A percentile compares a stretch with the other conserved stretches of the same genome.
Evolutionary conservation across 2,797 vertebrate genomes (phyloP).

Genomic region (Sternarchorhynchus goeldii): DNA sequence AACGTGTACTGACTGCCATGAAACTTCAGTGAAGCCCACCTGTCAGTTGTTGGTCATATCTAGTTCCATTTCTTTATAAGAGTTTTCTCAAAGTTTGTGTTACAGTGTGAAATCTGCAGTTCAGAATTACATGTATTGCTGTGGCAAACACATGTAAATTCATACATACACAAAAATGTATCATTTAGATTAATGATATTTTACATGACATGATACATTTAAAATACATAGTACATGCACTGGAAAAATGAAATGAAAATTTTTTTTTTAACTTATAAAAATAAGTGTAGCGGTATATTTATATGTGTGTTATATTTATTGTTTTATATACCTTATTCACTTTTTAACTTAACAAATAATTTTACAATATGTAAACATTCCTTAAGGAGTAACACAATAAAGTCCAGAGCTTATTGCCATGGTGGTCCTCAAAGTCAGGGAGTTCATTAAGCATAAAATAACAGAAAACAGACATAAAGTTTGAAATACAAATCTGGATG

Average conservation of each 20-base stretch:
- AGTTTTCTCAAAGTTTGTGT: constrained; percentile 15
- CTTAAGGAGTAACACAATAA: too few relatives aligned
- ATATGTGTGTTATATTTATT: too few relatives aligned
- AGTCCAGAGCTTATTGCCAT: too few relatives aligned
- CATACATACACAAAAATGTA: background rate
- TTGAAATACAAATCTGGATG: background rate
- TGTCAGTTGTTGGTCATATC: constrained; percentile 23
- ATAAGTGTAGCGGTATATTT: too few relatives aligned
- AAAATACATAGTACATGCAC: background rate
- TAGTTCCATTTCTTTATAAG: constrained; percentile 5
- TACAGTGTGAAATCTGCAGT: too few relatives aligned
- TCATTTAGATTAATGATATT: constrained; percentile 1
- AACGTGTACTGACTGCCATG: constrained; percentile 7
- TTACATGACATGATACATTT: background rate
- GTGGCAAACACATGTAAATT: too few relatives aligned
- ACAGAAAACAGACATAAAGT: background rate
- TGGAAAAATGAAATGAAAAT: too few relatives aligned
- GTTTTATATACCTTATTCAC: too few relatives aligned
- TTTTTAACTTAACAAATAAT: too few relatives aligned
- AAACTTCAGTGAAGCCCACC: constrained; percentile 30
- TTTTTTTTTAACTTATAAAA: too few relatives aligned
- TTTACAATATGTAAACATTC: too few relatives aligned
- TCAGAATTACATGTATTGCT: background rate
- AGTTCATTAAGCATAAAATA: background rate
- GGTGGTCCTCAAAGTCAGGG: too few relatives aligned